Percentiles rank a stretch among this genome's conserved stretches.
Evolutionary conservation across 2,113 vertebrate species (phyloP).

Genomic region (Gallinago undulata): DNA sequence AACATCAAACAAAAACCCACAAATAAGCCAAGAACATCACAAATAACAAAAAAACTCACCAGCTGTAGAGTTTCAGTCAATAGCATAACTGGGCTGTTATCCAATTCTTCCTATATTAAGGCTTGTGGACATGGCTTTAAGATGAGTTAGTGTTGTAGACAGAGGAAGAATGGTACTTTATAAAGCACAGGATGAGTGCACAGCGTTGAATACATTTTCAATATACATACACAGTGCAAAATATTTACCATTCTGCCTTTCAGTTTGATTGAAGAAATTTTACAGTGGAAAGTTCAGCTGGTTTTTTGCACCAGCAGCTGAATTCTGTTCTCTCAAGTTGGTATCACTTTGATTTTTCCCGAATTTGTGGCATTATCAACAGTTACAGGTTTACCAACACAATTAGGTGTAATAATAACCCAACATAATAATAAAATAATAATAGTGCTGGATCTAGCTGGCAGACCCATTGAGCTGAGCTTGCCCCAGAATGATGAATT

Average conservation of each 20-base stretch:
- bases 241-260: background rate
- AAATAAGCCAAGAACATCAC: background rate
- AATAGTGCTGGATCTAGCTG: background rate
- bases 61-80: constrained; percentile 13
- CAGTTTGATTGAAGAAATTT: background rate
- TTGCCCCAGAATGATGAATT: background rate
- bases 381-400: background rate
- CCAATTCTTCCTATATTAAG: background rate
- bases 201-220: background rate
- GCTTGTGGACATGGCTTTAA: background rate
- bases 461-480: background rate
- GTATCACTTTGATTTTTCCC: background rate
- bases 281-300: background rate
- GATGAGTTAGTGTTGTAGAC: background rate
- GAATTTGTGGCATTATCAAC: background rate
- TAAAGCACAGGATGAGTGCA: background rate
- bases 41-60: background rate
- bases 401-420: background rate
- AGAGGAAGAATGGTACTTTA: background rate
- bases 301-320: background rate
- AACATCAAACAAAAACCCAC: constrained; percentile 26
- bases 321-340: background rate
- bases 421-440: background rate
- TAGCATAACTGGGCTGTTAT: background rate
- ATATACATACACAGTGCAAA: background rate